These are phyloP conservation scores for Troglohyphantes excavatus DNA, from an alignment of 2,888 invertebrate species.

Conservation along the genomic window DNA sequence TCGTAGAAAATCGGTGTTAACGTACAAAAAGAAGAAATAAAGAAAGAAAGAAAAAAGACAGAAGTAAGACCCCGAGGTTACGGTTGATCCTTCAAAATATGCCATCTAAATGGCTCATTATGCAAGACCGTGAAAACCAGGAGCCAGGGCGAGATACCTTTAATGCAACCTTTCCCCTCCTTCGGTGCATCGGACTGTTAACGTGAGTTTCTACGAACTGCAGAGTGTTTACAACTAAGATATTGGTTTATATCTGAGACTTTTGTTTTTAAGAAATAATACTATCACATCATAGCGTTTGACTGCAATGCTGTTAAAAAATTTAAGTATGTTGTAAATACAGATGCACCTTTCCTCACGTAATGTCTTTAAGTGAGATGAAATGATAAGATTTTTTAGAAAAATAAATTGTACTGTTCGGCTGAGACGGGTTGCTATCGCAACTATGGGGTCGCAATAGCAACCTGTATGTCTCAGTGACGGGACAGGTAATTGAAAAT, in stretches of 20 bases:
- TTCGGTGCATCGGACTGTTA: conserved; percentile 8
- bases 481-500: no score
- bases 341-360: no score
- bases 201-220: conserved; percentile 2
- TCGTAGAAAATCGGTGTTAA: conserved; percentile 4
- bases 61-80: conserved; percentile 28
- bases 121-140: conserved; percentile 57
- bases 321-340: no score
- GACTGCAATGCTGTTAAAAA: no score
- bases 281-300: no score
- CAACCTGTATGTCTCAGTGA: no score
- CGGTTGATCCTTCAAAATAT: conserved; percentile 73
- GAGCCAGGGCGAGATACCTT: conserved; percentile 33
- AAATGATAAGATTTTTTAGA: no score
- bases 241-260: no score
- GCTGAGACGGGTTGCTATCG: no score
- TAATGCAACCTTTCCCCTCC: conserved; percentile 19
- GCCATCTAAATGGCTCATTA: conserved; percentile 73
- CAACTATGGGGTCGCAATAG: no score
- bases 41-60: background rate
- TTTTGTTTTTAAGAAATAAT: background rate
- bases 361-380: no score
- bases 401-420: no score
- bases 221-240: background rate
- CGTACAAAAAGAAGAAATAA: background rate